A percentile compares a stretch with the other conserved stretches of the same genome.
Conservation (phyloP, 2,113 vertebrate genomes). For the Gorsachius goisagi region DNA sequence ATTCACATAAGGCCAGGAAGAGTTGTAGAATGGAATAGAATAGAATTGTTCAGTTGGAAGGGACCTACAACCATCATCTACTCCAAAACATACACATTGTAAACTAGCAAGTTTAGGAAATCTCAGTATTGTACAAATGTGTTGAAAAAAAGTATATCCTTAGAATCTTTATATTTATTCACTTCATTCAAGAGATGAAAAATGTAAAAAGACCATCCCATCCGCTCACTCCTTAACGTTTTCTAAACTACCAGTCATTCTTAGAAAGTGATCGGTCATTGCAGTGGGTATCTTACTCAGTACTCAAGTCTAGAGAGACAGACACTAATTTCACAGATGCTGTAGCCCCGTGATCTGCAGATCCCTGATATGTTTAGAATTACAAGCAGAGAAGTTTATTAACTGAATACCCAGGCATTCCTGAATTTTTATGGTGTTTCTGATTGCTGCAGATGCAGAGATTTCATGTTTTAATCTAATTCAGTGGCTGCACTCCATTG, state of each 20-base stretch:
- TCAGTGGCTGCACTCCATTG: not conserved
- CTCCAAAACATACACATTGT: not conserved
- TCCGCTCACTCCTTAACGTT: not conserved
- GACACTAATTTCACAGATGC: not conserved
- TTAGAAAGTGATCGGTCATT: not conserved
- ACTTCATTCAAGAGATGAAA: not conserved
- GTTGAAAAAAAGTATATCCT: not conserved
- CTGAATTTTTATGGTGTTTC: not conserved
- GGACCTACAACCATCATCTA: not conserved
- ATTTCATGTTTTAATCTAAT: not conserved
- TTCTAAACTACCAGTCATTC: not conserved
- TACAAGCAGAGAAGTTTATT: not conserved
- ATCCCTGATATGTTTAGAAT: not conserved
- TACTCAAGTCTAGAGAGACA: not conserved
- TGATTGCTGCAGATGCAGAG: not conserved
- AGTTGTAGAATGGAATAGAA: not conserved
- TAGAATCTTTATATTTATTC: not conserved
- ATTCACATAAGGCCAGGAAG: not conserved
- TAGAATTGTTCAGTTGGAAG: not conserved
- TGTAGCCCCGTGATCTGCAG: not conserved
- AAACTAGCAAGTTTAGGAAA: not conserved
- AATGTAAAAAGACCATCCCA: not conserved
- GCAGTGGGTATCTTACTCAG: not conserved
- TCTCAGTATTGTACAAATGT: not conserved
- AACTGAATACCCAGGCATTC: not conserved